Percentiles rank a stretch among this genome's conserved stretches.
Evolutionary conservation across 2,888 invertebrate species (phyloP).

Genomic region (Automeris io): DNA sequence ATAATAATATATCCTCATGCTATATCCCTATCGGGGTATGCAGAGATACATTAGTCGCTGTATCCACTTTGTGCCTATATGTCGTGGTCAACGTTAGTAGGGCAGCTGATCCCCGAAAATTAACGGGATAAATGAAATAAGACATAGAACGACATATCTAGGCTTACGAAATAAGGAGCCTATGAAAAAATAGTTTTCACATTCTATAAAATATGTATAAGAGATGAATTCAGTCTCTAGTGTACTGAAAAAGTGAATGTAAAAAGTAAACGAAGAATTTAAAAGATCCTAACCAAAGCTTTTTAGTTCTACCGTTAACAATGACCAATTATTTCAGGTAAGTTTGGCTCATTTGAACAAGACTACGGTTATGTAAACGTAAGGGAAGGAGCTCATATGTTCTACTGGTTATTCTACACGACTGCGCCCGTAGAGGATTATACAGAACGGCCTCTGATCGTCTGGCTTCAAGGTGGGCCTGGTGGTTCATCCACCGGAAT

Average conservation of each 20-base stretch:
- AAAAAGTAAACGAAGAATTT: not conserved
- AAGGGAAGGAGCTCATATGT: slow-evolving; percentile 86
- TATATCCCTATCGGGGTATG: too few species aligned
- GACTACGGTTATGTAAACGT: slow-evolving; percentile 86
- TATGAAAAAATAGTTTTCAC: not conserved
- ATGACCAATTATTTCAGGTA: slow-evolving; percentile 27
- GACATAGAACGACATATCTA: not conserved
- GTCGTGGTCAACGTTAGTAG: too few species aligned
- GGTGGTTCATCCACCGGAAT: slow-evolving; percentile 87
- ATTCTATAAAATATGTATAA: not conserved
- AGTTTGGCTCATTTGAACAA: slow-evolving; percentile 80
- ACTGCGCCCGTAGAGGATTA: slow-evolving; percentile 77
- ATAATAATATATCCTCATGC: too few species aligned
- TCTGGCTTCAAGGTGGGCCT: slow-evolving; percentile 94
- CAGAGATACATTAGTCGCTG: too few species aligned
- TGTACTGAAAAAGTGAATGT: too few species aligned
- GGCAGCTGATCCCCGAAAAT: too few species aligned
- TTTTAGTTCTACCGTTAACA: not conserved
- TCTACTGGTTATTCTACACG: slow-evolving; percentile 92
- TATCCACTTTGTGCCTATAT: too few species aligned
- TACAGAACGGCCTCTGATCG: slow-evolving; percentile 84
- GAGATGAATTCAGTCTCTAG: too few species aligned
- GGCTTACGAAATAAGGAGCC: not conserved
- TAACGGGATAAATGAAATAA: too few species aligned
- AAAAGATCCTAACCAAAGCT: not conserved